Percentiles rank a stretch among this genome's conserved stretches.
Evolutionary conservation across 2,113 vertebrate genomes (phyloP).

Genomic region (Galeopterus variegatus): DNA sequence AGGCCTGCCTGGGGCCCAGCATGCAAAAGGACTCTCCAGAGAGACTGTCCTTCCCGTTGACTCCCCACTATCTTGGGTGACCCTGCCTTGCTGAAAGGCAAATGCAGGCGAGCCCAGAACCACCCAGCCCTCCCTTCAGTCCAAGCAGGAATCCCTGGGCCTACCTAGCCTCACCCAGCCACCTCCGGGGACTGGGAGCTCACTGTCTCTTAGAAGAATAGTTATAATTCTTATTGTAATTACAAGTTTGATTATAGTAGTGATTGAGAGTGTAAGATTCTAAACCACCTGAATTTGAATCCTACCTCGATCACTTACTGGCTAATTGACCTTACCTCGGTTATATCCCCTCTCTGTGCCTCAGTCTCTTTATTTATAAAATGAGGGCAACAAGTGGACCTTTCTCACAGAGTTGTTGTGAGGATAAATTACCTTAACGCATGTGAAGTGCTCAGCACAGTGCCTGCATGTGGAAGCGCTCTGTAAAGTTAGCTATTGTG

Average conservation of each 20-base stretch:
- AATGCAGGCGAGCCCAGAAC: neutral
- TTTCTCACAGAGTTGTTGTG: neutral
- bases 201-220: slow-evolving; percentile 27
- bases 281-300: slow-evolving; percentile 26
- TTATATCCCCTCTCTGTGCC: neutral
- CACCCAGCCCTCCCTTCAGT: neutral
- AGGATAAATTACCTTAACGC: neutral
- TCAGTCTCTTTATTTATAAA: neutral
- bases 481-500: accelerated
- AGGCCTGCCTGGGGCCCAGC: neutral
- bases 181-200: slow-evolving; percentile 16
- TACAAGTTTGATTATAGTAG: neutral
- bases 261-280: neutral
- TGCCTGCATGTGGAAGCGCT: accelerated
- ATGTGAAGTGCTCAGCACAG: accelerated
- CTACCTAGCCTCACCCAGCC: neutral
- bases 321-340: slow-evolving; percentile 34
- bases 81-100: neutral
- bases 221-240: slow-evolving; percentile 56
- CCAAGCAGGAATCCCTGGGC: neutral
- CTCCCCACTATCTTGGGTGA: accelerated
- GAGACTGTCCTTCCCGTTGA: neutral
- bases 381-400: neutral
- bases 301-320: neutral
- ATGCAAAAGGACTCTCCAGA: neutral